Conservation (phyloP, 2,888 invertebrate genomes). For the Smittia sp. region DNA sequence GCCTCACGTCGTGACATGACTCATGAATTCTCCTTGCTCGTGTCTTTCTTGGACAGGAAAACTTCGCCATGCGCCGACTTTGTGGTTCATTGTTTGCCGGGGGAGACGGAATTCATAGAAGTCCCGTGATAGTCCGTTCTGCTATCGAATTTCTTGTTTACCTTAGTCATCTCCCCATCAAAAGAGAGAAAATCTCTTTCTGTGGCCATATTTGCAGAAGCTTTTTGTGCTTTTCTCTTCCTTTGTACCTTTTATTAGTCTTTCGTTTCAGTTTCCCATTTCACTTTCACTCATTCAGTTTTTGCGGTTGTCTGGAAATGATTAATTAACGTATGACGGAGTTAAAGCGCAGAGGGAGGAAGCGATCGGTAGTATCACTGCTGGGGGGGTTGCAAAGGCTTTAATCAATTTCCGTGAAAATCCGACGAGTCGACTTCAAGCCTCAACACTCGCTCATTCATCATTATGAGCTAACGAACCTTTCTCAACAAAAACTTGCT, state of each 20-base stretch:
- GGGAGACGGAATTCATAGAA: not conserved
- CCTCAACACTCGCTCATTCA: not conserved
- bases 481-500: not conserved
- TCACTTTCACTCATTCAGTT: not conserved
- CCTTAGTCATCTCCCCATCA: conserved; percentile 29
- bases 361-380: not conserved
- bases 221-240: conserved; percentile 13
- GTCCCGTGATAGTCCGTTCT: not conserved
- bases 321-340: conserved; percentile 6
- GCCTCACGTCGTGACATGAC: not conserved
- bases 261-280: not conserved
- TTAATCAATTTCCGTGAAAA: not conserved
- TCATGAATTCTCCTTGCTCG: not conserved
- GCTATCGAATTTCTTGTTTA: conserved; percentile 27
- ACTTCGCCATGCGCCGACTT: too few relatives aligned
- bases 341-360: not conserved
- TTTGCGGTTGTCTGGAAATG: not conserved
- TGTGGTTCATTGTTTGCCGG: too few relatives aligned
- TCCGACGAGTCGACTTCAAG: too few relatives aligned
- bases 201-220: not conserved
- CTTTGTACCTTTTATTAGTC: not conserved
- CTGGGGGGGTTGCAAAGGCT: not conserved
- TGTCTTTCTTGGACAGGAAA: too few relatives aligned
- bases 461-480: not conserved
- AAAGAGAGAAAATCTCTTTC: not conserved